Percentiles rank a stretch among this genome's conserved stretches.
Evolutionary conservation across 2,113 vertebrate genomes (phyloP).

Genomic region (Tachuris rubrigastra): DNA sequence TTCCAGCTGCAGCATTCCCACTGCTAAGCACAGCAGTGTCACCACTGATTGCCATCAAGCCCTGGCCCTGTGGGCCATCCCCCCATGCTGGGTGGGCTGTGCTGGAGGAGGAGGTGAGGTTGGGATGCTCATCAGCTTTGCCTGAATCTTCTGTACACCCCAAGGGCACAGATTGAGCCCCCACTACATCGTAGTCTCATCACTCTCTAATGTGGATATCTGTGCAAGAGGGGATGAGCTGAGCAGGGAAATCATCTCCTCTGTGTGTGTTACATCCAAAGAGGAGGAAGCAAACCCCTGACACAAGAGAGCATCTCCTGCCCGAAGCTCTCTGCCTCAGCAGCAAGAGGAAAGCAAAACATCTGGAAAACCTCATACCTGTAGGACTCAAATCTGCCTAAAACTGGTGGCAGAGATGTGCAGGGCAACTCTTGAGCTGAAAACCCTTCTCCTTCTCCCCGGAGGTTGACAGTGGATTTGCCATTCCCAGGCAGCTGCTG

Average conservation of each 20-base stretch:
- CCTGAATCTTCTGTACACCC: not conserved
- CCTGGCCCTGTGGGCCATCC: not conserved
- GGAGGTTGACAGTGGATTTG: not conserved
- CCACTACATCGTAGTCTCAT: rapidly evolving
- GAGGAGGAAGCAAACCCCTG: not conserved
- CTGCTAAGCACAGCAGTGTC: not conserved
- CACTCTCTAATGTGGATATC: rapidly evolving
- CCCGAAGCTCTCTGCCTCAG: not conserved
- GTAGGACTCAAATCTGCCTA: not conserved
- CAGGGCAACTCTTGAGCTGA: not conserved
- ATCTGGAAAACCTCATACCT: not conserved
- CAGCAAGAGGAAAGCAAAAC: not conserved
- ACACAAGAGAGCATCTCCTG: not conserved
- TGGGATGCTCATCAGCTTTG: not conserved
- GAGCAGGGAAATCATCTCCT: not conserved
- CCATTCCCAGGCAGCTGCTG: conserved; percentile 15
- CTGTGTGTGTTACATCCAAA: not conserved
- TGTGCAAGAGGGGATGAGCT: not conserved
- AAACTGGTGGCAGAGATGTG: rapidly evolving
- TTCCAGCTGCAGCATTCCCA: not conserved
- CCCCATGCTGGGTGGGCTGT: rapidly evolving
- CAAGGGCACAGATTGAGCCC: not conserved
- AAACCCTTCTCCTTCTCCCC: not conserved
- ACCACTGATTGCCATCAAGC: not conserved
- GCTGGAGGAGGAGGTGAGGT: not conserved